Percentiles rank a stretch among this genome's conserved stretches.
These are phyloP conservation scores for Hemistola chrysoprasaria DNA, from an alignment of 2,888 invertebrate species.

Conservation along the genomic window DNA sequence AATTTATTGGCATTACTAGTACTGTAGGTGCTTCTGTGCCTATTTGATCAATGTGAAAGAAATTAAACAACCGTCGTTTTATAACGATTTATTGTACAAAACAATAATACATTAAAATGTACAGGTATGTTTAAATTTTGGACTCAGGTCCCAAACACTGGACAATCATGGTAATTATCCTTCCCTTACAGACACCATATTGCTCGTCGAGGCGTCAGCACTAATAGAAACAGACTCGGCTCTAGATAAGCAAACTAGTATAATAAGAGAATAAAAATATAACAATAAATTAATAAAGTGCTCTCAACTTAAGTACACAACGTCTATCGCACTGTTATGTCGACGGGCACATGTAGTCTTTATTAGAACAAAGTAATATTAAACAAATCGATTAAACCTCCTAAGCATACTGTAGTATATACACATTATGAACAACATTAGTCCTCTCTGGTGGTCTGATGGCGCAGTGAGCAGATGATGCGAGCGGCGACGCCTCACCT, in stretches of 20 bases:
- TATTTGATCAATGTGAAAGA: slow-evolving; percentile 2
- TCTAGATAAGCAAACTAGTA: slow-evolving; percentile 81
- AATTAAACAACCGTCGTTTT: slow-evolving; percentile 71
- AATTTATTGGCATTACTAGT: too few relatives aligned
- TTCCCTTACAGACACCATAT: slow-evolving; percentile 81
- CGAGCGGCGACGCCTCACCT: slow-evolving; percentile 35
- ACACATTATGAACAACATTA: slow-evolving; percentile 78
- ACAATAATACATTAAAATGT: slow-evolving; percentile 84
- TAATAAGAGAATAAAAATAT: slow-evolving; percentile 76
- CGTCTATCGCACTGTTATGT: slow-evolving; percentile 79
- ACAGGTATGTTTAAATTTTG: slow-evolving; percentile 82
- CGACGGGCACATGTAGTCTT: slow-evolving; percentile 82
- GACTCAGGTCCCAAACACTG: slow-evolving; percentile 80
- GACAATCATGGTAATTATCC: slow-evolving; percentile 75
- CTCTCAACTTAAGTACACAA: slow-evolving; percentile 81
- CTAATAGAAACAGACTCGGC: slow-evolving; percentile 79
- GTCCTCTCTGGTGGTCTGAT: slow-evolving; percentile 65
- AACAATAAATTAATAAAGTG: slow-evolving; percentile 79
- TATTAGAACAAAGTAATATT: slow-evolving; percentile 78
- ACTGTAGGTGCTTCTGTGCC: too few relatives aligned
- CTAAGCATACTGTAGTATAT: slow-evolving; percentile 81
- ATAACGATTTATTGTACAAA: slow-evolving; percentile 84
- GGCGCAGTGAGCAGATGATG: slow-evolving; percentile 44
- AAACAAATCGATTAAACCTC: slow-evolving; percentile 80
- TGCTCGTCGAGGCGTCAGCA: slow-evolving; percentile 81